phyloP scores from a whole-genome alignment of 2,113 vertebrate genomes.

The Mus spicilegus region DNA sequence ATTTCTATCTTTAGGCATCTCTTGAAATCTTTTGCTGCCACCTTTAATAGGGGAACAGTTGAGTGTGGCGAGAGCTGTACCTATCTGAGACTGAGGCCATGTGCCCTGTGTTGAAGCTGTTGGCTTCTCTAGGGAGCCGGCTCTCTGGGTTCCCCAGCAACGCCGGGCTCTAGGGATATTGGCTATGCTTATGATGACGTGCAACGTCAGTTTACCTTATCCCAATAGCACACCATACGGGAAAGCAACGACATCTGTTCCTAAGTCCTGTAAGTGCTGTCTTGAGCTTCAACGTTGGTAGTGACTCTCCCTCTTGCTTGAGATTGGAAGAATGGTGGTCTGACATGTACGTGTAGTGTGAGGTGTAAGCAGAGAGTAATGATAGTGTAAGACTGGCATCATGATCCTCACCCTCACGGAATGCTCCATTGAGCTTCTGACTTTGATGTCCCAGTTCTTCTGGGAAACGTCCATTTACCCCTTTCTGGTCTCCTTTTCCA shows the following conservation, averaged over 20 bases:
- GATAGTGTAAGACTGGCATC: background rate
- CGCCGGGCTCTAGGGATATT: constrained; percentile 1
- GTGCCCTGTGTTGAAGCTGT: background rate
- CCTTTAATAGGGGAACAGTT: background rate
- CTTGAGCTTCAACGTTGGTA: background rate
- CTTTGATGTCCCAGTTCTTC: background rate
- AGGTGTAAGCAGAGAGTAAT: background rate
- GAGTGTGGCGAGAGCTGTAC: background rate
- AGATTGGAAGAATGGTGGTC: background rate
- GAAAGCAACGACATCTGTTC: constrained; percentile 5
- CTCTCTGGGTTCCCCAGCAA: background rate
- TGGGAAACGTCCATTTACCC: background rate
- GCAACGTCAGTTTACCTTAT: background rate
- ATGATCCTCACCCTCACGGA: background rate
- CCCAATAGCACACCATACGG: background rate
- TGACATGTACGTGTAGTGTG: background rate
- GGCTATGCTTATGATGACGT: background rate
- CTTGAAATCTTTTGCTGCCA: background rate
- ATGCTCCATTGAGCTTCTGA: background rate
- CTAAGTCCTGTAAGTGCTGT: constrained; percentile 16
- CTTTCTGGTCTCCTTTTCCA: background rate
- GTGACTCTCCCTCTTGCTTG: background rate
- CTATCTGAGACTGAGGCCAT: background rate
- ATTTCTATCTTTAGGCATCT: background rate
- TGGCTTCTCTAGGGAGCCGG: background rate